Evolutionary conservation across 2,797 vertebrate genomes (phyloP), one percentile per base, ranked within the genome.

Genomic region (Aeoliscus strigatus): DNA sequence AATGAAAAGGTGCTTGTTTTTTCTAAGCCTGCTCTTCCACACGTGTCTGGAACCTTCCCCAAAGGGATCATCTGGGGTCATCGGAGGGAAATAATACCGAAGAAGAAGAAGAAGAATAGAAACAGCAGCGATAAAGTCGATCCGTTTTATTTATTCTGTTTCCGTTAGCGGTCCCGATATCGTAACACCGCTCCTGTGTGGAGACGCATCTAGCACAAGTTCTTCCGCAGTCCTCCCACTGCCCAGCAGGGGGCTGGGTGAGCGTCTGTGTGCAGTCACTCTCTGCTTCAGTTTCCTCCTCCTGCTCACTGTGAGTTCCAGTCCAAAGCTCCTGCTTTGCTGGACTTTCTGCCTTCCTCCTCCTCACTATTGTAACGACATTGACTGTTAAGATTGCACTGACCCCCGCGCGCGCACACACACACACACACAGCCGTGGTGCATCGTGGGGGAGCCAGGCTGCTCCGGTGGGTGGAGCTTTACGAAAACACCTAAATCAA

Each of bases 1-100:
- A 89, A 84, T 78, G 62, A 82, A 79, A 87, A 68, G 82, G 86
- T 89, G 88, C 84, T 87, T 81, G 75, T 80, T 80, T 70, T 71
- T 46, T 64, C 58, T 54, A 52, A 55, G 45, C 38, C 28, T 57
- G 52, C 63, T 47, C 51, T 45, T 42, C 39, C 46, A 27, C 17
- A 59, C 15, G 13, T 15, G 56, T 62, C 70, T 39, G 10, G 38
- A 62, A 36, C 38, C 53, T 77, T 75, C 57, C 51, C 48, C 18
- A 37, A 45, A 60, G 61, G 60, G 45, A 16, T 28, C 64, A 43
- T 26, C 28, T n/a, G n/a, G n/a, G n/a, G n/a, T n/a, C n/a, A n/a
- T n/a, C n/a, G n/a, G n/a, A n/a, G n/a, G n/a, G n/a, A n/a, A n/a
- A n/a, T n/a, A n/a, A n/a, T n/a, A n/a, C n/a, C n/a, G n/a, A n/a